Conservation (phyloP, 2,888 invertebrate species). For the Harpalus rufipes region DNA sequence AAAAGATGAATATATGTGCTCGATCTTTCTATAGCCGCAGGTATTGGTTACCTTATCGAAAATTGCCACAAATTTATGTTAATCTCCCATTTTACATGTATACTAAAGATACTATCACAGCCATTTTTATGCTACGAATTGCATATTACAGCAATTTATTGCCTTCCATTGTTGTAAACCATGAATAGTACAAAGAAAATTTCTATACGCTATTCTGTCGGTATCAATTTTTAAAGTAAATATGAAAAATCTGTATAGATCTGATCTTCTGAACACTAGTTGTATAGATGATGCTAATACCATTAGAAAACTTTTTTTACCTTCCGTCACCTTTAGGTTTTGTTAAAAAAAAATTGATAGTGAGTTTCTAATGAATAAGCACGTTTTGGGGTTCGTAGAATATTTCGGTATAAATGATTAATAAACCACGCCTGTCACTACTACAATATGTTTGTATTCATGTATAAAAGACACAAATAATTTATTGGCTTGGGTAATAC, state of each 20-base stretch:
- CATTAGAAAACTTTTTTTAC: too few species aligned
- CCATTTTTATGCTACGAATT: neutral
- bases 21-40: constrained; percentile 28
- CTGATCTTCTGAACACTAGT: too few species aligned
- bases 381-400: too few species aligned
- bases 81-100: constrained; percentile 36
- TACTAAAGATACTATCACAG: neutral
- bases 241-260: too few species aligned
- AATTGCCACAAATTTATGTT: constrained; percentile 25
- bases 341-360: too few species aligned
- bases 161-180: neutral
- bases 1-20: constrained; percentile 40
- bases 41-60: constrained; percentile 21
- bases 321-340: too few species aligned
- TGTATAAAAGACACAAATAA: neutral
- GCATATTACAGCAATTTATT: neutral
- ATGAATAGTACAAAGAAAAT: neutral
- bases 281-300: too few species aligned
- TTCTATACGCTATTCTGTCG: neutral
- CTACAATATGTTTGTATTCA: neutral
- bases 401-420: too few species aligned
- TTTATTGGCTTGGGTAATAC: neutral
- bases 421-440: neutral
- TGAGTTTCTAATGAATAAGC: too few species aligned
- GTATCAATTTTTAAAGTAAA: too few species aligned